A percentile compares a stretch with the other conserved stretches of the same genome.
These are phyloP conservation scores for Heteronetta atricapilla DNA, from an alignment of 2,113 vertebrate genomes.

Conservation along the genomic window DNA sequence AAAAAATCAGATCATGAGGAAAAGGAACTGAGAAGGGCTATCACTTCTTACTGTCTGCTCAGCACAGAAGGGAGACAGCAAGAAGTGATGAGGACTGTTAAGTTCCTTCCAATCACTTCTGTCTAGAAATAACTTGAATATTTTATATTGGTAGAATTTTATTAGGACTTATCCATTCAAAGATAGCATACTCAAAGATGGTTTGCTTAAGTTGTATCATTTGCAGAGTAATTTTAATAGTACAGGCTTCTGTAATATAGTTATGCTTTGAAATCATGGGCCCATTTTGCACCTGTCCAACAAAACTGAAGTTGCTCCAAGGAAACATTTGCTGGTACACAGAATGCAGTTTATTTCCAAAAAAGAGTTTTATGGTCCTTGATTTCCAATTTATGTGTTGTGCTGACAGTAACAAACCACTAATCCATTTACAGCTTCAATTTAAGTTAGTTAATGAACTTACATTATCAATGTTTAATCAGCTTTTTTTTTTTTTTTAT, in stretches of 20 bases:
- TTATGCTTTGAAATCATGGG: background rate
- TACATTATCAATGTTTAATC: background rate
- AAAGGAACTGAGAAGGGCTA: background rate
- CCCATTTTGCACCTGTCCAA: background rate
- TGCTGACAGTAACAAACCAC: background rate
- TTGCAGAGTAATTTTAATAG: background rate
- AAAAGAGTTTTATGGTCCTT: background rate
- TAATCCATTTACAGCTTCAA: background rate
- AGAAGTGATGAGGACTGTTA: background rate
- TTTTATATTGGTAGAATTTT: background rate
- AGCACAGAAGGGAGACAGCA: background rate
- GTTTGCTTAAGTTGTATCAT: background rate
- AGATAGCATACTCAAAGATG: background rate
- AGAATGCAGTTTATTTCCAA: background rate
- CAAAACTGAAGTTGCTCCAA: background rate
- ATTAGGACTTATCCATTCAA: background rate
- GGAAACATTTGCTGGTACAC: background rate
- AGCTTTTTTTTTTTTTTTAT: background rate
- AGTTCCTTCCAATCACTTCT: background rate
- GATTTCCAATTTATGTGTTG: background rate
- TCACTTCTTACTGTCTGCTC: background rate
- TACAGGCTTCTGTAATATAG: background rate
- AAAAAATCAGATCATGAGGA: too few relatives aligned
- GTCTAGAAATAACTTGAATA: background rate
- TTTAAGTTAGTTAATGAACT: background rate